Conservation (phyloP, 1,140 invertebrate genomes). For the Eriosoma lanigerum region DNA sequence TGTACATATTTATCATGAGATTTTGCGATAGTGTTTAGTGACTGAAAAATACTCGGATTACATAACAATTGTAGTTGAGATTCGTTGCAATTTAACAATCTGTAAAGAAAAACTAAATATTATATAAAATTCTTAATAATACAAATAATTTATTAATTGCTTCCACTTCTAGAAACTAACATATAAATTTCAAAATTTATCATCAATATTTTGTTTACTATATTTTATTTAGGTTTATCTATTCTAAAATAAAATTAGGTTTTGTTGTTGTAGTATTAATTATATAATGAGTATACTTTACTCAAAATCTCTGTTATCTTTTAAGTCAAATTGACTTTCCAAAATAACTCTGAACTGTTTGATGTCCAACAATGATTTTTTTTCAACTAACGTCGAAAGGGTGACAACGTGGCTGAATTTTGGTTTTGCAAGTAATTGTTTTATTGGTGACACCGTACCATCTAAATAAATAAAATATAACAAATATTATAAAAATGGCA, state of each 20-base stretch:
- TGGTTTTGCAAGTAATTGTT: background rate
- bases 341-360: background rate
- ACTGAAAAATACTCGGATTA: background rate
- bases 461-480: slow-evolving; percentile 33
- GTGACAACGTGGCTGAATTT: background rate
- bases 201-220: too few species aligned
- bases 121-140: too few species aligned
- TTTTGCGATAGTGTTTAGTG: background rate
- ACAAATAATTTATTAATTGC: background rate
- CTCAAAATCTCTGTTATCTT: background rate
- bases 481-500: too few species aligned
- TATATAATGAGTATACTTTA: too few species aligned
- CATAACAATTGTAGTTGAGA: slow-evolving; percentile 21
- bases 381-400: background rate
- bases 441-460: background rate
- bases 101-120: background rate
- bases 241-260: too few species aligned
- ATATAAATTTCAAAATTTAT: too few species aligned
- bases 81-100: background rate
- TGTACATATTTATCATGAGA: too few species aligned
- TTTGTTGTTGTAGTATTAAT: too few species aligned
- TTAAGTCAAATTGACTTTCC: background rate
- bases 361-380: background rate
- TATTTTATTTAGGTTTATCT: too few species aligned
- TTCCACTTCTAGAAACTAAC: too few species aligned